Evolutionary conservation across 2,113 vertebrate genomes (phyloP).

Genomic region (Bostrychus sinensis): DNA sequence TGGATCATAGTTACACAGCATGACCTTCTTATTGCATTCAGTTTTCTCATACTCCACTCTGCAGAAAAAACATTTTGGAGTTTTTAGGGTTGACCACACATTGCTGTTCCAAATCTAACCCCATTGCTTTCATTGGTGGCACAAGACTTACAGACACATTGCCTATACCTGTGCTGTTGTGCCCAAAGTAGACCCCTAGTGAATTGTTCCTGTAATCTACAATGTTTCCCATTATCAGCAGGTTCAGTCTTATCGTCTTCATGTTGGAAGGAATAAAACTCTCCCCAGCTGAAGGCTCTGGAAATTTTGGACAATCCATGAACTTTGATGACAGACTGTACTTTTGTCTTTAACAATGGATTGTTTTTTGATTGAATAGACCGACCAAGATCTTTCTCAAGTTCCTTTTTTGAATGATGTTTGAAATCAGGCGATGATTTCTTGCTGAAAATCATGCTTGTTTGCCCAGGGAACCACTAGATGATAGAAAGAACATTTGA

Average conservation of each 20-base stretch:
- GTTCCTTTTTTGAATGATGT: constrained; percentile 39
- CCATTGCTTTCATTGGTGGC: constrained; percentile 84
- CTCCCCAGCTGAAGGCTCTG: constrained; percentile 89
- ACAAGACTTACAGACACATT: constrained; percentile 92
- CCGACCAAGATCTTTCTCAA: constrained; percentile 30
- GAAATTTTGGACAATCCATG: constrained; percentile 72
- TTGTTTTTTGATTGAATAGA: constrained; percentile 9
- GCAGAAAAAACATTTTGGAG: constrained; percentile 93
- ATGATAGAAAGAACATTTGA: constrained; percentile 10
- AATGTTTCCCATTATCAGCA: constrained; percentile 90
- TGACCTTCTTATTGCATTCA: constrained; percentile 84
- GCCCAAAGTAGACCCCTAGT: constrained; percentile 88
- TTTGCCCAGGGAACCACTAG: constrained; percentile 53
- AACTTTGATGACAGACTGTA: constrained; percentile 40
- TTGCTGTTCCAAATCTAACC: constrained; percentile 90
- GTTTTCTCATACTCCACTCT: constrained; percentile 89
- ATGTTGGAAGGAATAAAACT: constrained; percentile 90
- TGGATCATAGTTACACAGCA: constrained; percentile 88
- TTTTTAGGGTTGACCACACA: constrained; percentile 91
- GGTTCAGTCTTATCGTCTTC: constrained; percentile 90
- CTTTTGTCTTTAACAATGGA: constrained; percentile 41
- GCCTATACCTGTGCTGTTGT: constrained; percentile 90
- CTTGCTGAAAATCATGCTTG: constrained; percentile 21
- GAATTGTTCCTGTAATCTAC: constrained; percentile 92
- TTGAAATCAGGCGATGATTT: constrained; percentile 17